These are phyloP conservation scores for Poicephalus meyeri DNA, from an alignment of 2,113 vertebrate species.

Conservation along the genomic window DNA sequence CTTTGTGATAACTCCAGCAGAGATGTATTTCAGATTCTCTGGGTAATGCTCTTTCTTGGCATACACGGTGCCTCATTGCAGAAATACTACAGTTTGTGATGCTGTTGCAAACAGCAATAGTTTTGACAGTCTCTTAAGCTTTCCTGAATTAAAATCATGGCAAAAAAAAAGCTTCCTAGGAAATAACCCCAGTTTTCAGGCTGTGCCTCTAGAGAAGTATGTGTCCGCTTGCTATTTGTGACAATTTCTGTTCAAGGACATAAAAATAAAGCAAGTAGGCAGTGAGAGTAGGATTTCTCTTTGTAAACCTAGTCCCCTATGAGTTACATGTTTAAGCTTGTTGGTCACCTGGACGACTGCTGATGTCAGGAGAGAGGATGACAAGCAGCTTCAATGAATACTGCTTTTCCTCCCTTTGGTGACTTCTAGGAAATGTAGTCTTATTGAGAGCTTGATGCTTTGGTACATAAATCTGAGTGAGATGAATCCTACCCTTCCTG, in stretches of 20 bases:
- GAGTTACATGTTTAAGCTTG: background rate
- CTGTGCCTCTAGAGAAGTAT: background rate
- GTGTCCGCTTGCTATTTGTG: background rate
- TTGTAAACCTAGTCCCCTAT: background rate
- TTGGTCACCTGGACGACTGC: background rate
- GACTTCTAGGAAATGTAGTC: constrained; percentile 19
- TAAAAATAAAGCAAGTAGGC: background rate
- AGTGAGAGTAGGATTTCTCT: background rate
- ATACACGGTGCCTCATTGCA: background rate
- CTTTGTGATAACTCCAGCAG: background rate
- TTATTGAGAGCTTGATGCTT: background rate
- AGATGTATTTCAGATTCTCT: background rate
- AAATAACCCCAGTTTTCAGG: background rate
- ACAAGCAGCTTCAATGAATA: background rate
- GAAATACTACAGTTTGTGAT: background rate
- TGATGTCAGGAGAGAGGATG: background rate
- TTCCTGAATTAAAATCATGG: background rate
- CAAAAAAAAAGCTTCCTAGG: background rate
- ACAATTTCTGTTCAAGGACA: background rate
- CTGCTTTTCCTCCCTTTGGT: background rate
- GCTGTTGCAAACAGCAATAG: background rate
- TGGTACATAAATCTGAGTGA: background rate
- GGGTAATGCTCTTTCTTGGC: background rate
- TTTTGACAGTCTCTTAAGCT: background rate
- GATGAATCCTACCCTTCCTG: constrained; percentile 5